These are phyloP conservation scores for Heliocidaris tuberculata DNA, from an alignment of 35 echinoderm and acorn worm genomes.

Conservation along the genomic window DNA sequence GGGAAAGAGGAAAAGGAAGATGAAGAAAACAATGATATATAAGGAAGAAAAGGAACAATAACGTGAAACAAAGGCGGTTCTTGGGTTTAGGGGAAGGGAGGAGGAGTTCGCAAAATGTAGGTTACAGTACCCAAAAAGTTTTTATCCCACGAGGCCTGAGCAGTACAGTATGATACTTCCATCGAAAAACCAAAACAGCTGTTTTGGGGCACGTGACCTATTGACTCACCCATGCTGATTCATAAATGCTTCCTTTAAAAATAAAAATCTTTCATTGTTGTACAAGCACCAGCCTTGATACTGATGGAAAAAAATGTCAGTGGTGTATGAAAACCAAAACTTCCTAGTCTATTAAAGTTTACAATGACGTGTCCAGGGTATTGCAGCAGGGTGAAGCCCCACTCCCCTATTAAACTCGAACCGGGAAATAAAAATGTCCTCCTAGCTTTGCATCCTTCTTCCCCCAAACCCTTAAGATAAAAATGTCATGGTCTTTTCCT, in stretches of 20 bases:
- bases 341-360: background rate
- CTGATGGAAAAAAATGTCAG: background rate
- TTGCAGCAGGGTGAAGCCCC: background rate
- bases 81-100: background rate
- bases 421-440: background rate
- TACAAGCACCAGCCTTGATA: too few species aligned
- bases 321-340: background rate
- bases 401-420: background rate
- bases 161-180: constrained; percentile 6
- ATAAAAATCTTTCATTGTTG: too few species aligned
- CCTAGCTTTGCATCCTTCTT: background rate
- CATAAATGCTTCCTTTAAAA: background rate
- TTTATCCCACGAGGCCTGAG: background rate
- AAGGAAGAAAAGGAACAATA: background rate
- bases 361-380: background rate
- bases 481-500: background rate
- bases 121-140: background rate
- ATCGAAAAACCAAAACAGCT: background rate
- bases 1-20: background rate
- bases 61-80: background rate
- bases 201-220: background rate
- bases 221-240: background rate
- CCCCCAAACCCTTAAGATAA: background rate
- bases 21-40: background rate
- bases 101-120: background rate